These are phyloP conservation scores for Acrossocheilus fasciatus DNA, from an alignment of 2,797 vertebrate genomes.

Conservation along the genomic window DNA sequence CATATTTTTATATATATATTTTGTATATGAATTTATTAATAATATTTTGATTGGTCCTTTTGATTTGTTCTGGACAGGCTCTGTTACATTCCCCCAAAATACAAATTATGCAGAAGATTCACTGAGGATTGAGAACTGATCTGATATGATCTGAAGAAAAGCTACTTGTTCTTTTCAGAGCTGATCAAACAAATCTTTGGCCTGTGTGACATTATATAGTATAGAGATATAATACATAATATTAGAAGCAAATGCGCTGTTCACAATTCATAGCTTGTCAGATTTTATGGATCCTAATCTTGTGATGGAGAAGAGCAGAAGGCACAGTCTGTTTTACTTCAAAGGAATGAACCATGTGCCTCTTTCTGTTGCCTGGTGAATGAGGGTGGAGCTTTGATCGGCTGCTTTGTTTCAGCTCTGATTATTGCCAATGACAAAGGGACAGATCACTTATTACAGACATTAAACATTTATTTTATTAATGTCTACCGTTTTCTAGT, in stretches of 20 bases:
- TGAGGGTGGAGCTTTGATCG: not conserved
- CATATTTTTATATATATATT: not conserved
- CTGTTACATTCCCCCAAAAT: not conserved
- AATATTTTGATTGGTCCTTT: not conserved
- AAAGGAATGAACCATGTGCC: conserved; percentile 19
- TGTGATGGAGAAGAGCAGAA: conserved; percentile 16
- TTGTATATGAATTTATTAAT: not conserved
- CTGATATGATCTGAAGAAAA: not conserved
- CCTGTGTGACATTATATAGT: not conserved
- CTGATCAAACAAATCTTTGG: conserved; percentile 12
- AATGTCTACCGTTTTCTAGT: not conserved
- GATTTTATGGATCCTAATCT: conserved; percentile 29
- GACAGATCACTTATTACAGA: not conserved
- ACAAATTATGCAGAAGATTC: not conserved
- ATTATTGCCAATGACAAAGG: not conserved
- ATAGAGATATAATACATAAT: not conserved
- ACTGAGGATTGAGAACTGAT: not conserved
- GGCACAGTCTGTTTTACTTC: conserved; percentile 16
- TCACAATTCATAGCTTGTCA: conserved; percentile 27
- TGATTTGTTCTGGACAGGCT: not conserved
- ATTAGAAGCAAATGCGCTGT: conserved; percentile 30
- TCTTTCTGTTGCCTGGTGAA: not conserved
- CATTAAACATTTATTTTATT: conserved; percentile 6
- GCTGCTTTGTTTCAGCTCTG: conserved; percentile 3
- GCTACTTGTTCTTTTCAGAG: not conserved